Base-by-base conservation (phyloP, 2,113 vertebrate species). In the Lathamus discolor region DNA sequence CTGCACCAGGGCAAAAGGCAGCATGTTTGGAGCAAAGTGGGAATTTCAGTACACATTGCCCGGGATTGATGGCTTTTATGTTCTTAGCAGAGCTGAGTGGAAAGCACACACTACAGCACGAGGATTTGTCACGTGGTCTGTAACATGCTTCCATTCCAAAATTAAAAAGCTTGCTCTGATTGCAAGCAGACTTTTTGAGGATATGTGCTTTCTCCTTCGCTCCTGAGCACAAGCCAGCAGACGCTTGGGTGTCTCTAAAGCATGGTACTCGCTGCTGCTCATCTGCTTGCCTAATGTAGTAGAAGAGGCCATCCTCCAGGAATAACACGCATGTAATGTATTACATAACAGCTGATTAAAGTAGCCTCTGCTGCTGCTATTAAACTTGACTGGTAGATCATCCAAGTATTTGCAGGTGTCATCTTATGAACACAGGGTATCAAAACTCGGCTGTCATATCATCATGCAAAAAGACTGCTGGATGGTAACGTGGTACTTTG, bases 321-420 rank as follows among this genome's bases (percentile, higher is more conserved):
- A 94, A 88, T 94, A 81, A 88, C 81, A 64, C 16, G 52, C 74
- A 49, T 81, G 54, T 76, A 41, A 68, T 48, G 59, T 77, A 90
- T 94, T 93, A 78, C 61, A 48, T 93, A 88, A 81, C 80, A 49
- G 68, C 51, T 86, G 61, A 83, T 93, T 88, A 82, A 92, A 95
- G 88, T 70, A 88, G 86, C 73, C 92, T 88, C 73, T 83, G 85
- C 83, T 78, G 79, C 88, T 81, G 46, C 75, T 69, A 68, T 83
- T 90, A 80, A 63, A 64, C 76, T 90, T 77, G 76, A 68, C 80
- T 75, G 64, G 66, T 93, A 51, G 85, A 86, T 88, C 64, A 68
- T 81, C 77, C 76, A 92, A 83, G 88, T 86, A 91, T 48, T 92
- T 87, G 66, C 66, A 93, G 81, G 44, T 48, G 15, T 81, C 10